A percentile compares a stretch with the other conserved stretches of the same genome.
phyloP scores from a whole-genome alignment of 2,888 invertebrate species.

The Temnothorax unifasciatus region DNA sequence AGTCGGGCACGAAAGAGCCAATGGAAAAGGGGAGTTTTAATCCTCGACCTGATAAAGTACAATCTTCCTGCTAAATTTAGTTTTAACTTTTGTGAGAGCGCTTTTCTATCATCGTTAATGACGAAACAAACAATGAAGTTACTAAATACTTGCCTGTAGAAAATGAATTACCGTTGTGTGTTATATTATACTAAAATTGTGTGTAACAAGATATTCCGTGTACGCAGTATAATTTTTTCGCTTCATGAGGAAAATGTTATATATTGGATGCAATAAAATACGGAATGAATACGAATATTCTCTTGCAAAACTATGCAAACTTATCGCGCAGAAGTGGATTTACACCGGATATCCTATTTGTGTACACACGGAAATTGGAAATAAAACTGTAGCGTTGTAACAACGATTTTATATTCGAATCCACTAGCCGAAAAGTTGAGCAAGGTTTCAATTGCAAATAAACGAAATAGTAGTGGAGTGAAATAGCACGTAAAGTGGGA shows the following conservation, averaged over 20 bases:
- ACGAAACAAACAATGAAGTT: background rate
- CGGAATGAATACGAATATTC: conserved; percentile 15
- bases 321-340: conserved; percentile 34
- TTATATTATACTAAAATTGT: conserved; percentile 6
- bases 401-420: conserved; percentile 45
- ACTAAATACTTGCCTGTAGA: background rate
- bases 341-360: conserved; percentile 30
- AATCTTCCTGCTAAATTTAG: conserved; percentile 10
- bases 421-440: conserved; percentile 9
- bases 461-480: conserved; percentile 3
- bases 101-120: conserved; percentile 1
- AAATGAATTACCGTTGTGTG: background rate
- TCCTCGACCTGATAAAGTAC: background rate
- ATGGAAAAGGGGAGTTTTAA: conserved; percentile 12
- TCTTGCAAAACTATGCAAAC: conserved; percentile 38
- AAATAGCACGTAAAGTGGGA: conserved; percentile 30
- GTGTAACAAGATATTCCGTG: background rate
- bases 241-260: background rate
- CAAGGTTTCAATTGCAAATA: conserved; percentile 49
- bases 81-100: background rate
- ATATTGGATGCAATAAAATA: background rate
- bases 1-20: background rate
- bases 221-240: background rate
- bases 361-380: conserved; percentile 42
- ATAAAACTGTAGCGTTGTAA: conserved; percentile 39